These are phyloP conservation scores for Larimichthys crocea DNA, from an alignment of 2,113 vertebrate species.

Conservation along the genomic window DNA sequence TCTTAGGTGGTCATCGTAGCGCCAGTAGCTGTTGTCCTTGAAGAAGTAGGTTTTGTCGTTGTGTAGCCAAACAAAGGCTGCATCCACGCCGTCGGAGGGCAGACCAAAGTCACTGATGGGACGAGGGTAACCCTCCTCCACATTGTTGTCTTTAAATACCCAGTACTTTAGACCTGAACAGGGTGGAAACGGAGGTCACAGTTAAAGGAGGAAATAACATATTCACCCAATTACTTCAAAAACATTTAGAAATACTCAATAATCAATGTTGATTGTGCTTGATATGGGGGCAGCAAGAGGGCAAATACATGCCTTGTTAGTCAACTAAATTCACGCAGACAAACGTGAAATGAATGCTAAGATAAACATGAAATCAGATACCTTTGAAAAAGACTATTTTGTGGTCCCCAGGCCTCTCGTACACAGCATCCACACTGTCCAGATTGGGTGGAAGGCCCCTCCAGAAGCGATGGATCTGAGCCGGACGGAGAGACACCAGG, in stretches of 20 bases:
- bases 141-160: conserved; percentile 96
- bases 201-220: too few species aligned
- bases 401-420: conserved; percentile 92
- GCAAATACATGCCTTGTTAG: too few species aligned
- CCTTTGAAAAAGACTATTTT: conserved; percentile 99
- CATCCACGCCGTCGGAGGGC: conserved; percentile 89
- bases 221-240: too few species aligned
- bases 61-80: conserved; percentile 93
- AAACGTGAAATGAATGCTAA: too few species aligned
- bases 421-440: conserved; percentile 93
- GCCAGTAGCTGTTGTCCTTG: conserved; percentile 93
- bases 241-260: too few species aligned
- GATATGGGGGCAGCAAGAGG: too few species aligned
- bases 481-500: conserved; percentile 93
- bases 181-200: neutral
- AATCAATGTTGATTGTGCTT: too few species aligned
- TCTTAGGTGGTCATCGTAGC: conserved; percentile 89
- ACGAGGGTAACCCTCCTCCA: conserved; percentile 95
- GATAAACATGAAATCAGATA: conserved; percentile 47
- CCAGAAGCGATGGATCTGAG: conserved; percentile 97
- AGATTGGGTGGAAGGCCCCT: conserved; percentile 91
- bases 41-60: conserved; percentile 99
- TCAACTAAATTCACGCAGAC: too few species aligned
- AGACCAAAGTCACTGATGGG: conserved; percentile 93
- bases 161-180: conserved; percentile 94